These are phyloP conservation scores for Serrognathus titanus DNA, from an alignment of 2,888 invertebrate genomes.

Conservation along the genomic window DNA sequence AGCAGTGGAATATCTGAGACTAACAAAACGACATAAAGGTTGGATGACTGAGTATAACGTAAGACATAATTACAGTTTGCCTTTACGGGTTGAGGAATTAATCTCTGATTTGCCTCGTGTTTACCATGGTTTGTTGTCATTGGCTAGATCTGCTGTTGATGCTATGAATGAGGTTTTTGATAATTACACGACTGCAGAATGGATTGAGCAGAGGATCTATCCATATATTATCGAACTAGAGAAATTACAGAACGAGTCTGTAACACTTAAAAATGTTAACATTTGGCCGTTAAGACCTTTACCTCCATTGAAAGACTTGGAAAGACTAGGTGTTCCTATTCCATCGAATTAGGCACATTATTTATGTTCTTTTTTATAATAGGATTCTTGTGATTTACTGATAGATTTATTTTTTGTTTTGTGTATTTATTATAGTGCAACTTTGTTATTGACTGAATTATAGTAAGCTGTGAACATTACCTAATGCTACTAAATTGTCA, in stretches of 20 bases:
- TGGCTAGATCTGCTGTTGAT: slow-evolving; percentile 56
- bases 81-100: slow-evolving; percentile 61
- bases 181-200: slow-evolving; percentile 59
- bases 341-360: slow-evolving; percentile 3
- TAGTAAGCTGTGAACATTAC: too few species aligned
- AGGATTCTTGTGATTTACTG: too few species aligned
- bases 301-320: slow-evolving; percentile 50
- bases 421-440: too few species aligned
- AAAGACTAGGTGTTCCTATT: slow-evolving; percentile 47
- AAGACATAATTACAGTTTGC: slow-evolving; percentile 65
- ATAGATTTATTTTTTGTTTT: too few species aligned
- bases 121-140: slow-evolving; percentile 55
- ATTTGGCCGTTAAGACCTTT: slow-evolving; percentile 62
- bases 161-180: slow-evolving; percentile 59
- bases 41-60: slow-evolving; percentile 73
- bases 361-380: too few species aligned
- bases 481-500: too few species aligned
- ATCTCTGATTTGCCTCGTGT: slow-evolving; percentile 56
- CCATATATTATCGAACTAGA: slow-evolving; percentile 54
- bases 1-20: slow-evolving; percentile 45
- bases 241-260: slow-evolving; percentile 54
- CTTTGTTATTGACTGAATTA: too few species aligned
- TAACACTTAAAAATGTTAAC: slow-evolving; percentile 51
- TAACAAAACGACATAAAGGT: slow-evolving; percentile 45
- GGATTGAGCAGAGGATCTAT: slow-evolving; percentile 65